Conservation (phyloP, 2,797 vertebrate species). For the Sebastes trivittatus region DNA sequence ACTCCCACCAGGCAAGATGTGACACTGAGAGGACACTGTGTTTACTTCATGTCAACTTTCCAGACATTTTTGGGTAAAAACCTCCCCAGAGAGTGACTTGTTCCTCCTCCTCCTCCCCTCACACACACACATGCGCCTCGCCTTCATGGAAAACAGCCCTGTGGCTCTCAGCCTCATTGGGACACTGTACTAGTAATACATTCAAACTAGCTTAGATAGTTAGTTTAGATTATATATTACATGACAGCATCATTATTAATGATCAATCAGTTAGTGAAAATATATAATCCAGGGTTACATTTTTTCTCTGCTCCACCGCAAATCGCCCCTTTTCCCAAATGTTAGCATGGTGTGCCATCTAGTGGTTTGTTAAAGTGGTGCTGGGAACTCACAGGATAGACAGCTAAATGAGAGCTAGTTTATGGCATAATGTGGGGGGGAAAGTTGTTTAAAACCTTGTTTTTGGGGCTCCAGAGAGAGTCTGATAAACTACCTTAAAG, state of each 20-base stretch:
- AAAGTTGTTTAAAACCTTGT: not conserved
- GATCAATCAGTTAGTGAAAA: not conserved
- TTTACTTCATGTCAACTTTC: constrained; percentile 64
- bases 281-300: not conserved
- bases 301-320: not conserved
- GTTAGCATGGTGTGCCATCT: constrained; percentile 60
- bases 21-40: constrained; percentile 22
- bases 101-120: constrained; percentile 42
- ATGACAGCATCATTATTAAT: not conserved
- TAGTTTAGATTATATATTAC: not conserved
- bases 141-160: constrained; percentile 23
- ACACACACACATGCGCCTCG: constrained; percentile 21
- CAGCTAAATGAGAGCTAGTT: not conserved
- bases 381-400: not conserved
- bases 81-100: constrained; percentile 34
- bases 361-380: constrained; percentile 38
- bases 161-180: not conserved
- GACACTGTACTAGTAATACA: not conserved
- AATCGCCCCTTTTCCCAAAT: not conserved
- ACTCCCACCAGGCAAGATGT: constrained; percentile 28
- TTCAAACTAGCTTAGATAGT: not conserved
- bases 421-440: not conserved
- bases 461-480: not conserved
- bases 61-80: constrained; percentile 55
- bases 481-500: not conserved